A percentile compares a stretch with the other conserved stretches of the same genome.
phyloP scores from a whole-genome alignment of 2,797 vertebrate species.

The Microtus agrestis region DNA sequence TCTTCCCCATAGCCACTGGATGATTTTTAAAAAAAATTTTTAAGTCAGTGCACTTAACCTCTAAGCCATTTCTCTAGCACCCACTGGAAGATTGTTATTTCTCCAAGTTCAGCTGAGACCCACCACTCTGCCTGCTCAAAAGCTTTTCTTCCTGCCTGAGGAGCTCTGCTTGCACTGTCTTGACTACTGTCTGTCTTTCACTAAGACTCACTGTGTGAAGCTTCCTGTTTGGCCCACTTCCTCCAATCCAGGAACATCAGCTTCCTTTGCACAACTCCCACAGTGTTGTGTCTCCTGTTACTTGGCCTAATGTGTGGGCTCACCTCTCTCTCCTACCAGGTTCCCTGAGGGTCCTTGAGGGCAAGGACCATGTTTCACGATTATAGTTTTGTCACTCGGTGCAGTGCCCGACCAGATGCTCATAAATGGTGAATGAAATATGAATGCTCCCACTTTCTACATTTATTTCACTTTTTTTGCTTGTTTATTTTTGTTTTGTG shows the following conservation, averaged over 20 bases:
- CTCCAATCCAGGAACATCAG: no score
- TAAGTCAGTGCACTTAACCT: no score
- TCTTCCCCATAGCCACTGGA: not conserved
- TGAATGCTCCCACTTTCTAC: conserved; percentile 24
- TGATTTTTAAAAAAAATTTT: not conserved
- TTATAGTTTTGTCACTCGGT: conserved; percentile 6
- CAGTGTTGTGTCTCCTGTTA: fast-evolving
- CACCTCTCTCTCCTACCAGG: not conserved
- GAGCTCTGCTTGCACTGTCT: not conserved
- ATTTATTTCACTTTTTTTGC: conserved; percentile 38
- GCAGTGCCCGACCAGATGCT: not conserved
- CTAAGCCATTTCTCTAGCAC: no score
- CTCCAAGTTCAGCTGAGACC: not conserved
- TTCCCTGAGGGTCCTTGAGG: not conserved
- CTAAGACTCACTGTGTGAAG: not conserved
- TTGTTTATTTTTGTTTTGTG: not conserved
- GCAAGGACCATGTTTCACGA: not conserved
- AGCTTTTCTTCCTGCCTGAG: not conserved
- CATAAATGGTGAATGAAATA: conserved; percentile 31
- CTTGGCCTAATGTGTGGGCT: not conserved
- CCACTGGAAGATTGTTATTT: not conserved
- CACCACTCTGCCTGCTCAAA: not conserved
- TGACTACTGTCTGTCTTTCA: not conserved
- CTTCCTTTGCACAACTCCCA: not conserved
- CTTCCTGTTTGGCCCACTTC: not conserved